Evolutionary conservation across 2,113 vertebrate genomes (phyloP).

Genomic region (Chinchilla lanigera): DNA sequence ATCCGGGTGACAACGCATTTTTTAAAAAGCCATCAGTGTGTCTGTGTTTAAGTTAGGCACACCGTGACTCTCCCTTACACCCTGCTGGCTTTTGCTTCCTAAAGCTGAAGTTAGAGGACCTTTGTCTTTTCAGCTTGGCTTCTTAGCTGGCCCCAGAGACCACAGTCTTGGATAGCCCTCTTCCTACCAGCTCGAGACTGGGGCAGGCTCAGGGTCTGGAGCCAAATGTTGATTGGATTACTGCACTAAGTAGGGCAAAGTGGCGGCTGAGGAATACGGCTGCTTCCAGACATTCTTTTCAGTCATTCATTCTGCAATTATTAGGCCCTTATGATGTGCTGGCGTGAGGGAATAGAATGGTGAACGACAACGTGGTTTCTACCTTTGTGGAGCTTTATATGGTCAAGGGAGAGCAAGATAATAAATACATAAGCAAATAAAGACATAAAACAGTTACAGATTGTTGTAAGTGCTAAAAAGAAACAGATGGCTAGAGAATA

Average conservation of each 20-base stretch:
- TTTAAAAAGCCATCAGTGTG: neutral
- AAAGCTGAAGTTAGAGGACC: neutral
- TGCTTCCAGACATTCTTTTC: neutral
- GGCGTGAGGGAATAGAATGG: neutral
- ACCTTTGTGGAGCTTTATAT: neutral
- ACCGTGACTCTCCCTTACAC: rapidly evolving
- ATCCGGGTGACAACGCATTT: neutral
- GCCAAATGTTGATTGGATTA: neutral
- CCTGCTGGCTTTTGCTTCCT: neutral
- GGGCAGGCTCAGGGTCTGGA: neutral
- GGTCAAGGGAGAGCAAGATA: neutral
- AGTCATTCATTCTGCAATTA: neutral
- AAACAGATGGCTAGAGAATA: conserved; percentile 60
- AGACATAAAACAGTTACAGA: conserved; percentile 53
- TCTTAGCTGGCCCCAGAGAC: neutral
- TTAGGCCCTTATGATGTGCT: neutral
- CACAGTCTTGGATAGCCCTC: neutral
- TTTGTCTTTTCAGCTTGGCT: neutral
- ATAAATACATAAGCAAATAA: neutral
- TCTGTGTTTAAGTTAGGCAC: neutral
- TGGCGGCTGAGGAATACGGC: neutral
- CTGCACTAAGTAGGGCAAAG: neutral
- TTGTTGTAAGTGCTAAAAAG: conserved; percentile 20
- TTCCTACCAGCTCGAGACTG: neutral
- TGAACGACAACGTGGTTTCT: neutral